Evolutionary conservation across 2,888 invertebrate species (phyloP).

Genomic region (Bruchidius siliquastri): DNA sequence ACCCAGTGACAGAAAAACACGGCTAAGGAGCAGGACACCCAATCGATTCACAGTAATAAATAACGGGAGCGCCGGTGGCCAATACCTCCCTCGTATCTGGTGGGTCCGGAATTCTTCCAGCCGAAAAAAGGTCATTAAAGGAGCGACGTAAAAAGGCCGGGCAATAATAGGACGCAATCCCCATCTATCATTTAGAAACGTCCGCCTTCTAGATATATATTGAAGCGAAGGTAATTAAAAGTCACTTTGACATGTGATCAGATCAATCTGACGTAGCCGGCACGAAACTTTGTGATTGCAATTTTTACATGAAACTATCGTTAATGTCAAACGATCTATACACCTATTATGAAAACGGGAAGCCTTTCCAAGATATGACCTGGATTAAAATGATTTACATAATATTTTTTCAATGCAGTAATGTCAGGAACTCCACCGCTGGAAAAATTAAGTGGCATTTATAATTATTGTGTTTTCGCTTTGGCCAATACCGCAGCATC

Average conservation of each 20-base stretch:
- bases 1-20: not conserved
- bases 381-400: too few species aligned
- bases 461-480: too few species aligned
- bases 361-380: too few species aligned
- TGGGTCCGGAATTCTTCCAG: not conserved
- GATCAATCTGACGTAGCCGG: conserved; percentile 4
- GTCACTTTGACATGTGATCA: conserved; percentile 16
- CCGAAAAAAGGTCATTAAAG: not conserved
- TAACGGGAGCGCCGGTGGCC: not conserved
- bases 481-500: too few species aligned
- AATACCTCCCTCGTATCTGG: not conserved
- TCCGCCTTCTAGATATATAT: conserved; percentile 18
- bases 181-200: conserved; percentile 26
- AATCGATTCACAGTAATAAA: not conserved
- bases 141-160: not conserved
- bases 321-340: not conserved
- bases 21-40: not conserved
- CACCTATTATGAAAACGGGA: not conserved
- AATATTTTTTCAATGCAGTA: too few species aligned
- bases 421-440: too few species aligned
- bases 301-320: not conserved
- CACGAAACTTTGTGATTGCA: not conserved
- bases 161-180: conserved; percentile 8
- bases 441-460: too few species aligned
- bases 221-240: conserved; percentile 26